Evolutionary conservation across 1,140 invertebrate genomes (phyloP).

Genomic region (Zaprionus ornatus): DNA sequence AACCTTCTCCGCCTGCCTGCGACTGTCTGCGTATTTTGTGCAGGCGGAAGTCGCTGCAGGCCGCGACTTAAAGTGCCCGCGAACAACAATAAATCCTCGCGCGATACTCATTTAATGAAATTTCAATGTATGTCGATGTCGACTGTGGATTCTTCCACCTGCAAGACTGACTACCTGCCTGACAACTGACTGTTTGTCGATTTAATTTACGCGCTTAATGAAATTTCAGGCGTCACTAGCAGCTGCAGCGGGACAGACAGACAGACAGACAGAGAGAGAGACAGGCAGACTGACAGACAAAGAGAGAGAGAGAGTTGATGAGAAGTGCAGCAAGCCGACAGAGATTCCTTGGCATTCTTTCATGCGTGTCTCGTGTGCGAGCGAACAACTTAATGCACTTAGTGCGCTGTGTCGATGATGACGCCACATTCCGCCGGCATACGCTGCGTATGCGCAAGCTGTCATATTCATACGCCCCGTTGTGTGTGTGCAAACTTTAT

Average conservation of each 20-base stretch:
- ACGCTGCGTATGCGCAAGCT: constrained; percentile 48
- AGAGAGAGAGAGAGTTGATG: background rate
- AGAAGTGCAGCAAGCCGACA: background rate
- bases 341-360: constrained; percentile 46
- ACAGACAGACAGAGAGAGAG: background rate
- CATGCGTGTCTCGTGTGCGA: constrained; percentile 50
- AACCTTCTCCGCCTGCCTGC: background rate
- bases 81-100: constrained; percentile 63
- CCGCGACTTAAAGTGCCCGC: constrained; percentile 70
- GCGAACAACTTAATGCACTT: constrained; percentile 82
- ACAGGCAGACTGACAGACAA: background rate
- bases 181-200: constrained; percentile 61
- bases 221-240: constrained; percentile 76
- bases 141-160: background rate
- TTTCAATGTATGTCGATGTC: constrained; percentile 62
- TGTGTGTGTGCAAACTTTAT: constrained; percentile 34
- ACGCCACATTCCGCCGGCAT: constrained; percentile 17
- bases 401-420: constrained; percentile 62
- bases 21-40: constrained; percentile 76
- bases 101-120: constrained; percentile 80
- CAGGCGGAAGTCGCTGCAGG: constrained; percentile 66
- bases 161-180: background rate
- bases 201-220: constrained; percentile 73
- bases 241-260: constrained; percentile 51
- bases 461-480: constrained; percentile 63